These are phyloP conservation scores for Apteryx owenii DNA, from an alignment of 2,113 vertebrate genomes.

Conservation along the genomic window DNA sequence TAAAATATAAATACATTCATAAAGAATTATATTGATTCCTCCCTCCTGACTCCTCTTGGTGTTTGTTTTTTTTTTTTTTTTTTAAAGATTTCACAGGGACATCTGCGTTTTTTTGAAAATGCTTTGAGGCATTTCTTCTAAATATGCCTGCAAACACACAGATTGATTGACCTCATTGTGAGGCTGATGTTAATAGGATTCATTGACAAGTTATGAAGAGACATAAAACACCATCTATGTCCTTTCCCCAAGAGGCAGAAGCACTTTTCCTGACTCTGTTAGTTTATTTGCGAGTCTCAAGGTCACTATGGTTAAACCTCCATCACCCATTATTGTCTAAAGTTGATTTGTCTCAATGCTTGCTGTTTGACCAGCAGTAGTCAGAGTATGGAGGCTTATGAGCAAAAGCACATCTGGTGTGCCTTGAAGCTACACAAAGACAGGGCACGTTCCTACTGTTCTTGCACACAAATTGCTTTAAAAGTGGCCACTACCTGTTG, in stretches of 20 bases:
- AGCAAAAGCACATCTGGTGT: not conserved
- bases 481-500: not conserved
- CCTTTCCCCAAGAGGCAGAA: constrained; percentile 23
- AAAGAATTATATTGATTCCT: not conserved
- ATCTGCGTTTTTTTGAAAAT: constrained; percentile 48
- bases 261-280: not conserved
- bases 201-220: constrained; percentile 51
- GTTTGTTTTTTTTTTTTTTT: too few species aligned
- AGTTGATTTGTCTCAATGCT: not conserved
- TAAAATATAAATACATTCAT: not conserved
- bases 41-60: not conserved
- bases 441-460: not conserved
- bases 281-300: constrained; percentile 18
- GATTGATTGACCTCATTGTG: constrained; percentile 61
- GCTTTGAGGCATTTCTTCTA: constrained; percentile 52
- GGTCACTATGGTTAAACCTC: not conserved
- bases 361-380: not conserved
- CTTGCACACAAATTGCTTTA: not conserved
- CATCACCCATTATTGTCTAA: not conserved
- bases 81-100: constrained; percentile 22
- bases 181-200: constrained; percentile 42
- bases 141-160: constrained; percentile 60
- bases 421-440: not conserved
- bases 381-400: not conserved
- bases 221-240: not conserved